These are phyloP conservation scores for Drosophila merina DNA, from an alignment of 2,888 invertebrate species.

Conservation along the genomic window DNA sequence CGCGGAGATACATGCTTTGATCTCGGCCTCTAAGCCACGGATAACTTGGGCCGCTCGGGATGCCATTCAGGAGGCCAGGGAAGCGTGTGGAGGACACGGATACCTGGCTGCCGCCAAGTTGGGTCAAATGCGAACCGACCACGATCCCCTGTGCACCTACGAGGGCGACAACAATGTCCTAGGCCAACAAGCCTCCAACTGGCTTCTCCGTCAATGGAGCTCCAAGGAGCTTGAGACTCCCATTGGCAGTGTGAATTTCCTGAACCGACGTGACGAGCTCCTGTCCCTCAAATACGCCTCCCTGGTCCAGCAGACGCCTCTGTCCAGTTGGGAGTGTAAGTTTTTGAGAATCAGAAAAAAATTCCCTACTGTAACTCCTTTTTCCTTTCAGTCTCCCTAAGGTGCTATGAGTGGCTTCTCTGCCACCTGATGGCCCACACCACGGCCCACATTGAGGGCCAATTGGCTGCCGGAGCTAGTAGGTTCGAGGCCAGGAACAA, in stretches of 20 bases:
- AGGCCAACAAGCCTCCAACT: constrained; percentile 95
- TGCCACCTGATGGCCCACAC: constrained; percentile 91
- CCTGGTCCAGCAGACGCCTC: constrained; percentile 44
- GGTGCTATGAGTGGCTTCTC: constrained; percentile 93
- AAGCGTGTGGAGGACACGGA: constrained; percentile 95
- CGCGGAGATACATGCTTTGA: constrained; percentile 87
- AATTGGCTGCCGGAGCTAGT: constrained; percentile 86
- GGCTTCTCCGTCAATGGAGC: constrained; percentile 89
- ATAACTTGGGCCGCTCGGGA: constrained; percentile 91
- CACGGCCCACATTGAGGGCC: constrained; percentile 86
- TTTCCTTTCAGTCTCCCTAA: constrained; percentile 87
- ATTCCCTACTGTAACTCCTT: background rate
- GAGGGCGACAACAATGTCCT: constrained; percentile 98
- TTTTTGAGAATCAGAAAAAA: constrained; percentile 1
- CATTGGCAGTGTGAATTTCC: constrained; percentile 89
- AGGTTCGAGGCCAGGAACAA: constrained; percentile 91
- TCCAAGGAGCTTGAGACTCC: constrained; percentile 86
- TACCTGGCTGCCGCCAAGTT: constrained; percentile 91
- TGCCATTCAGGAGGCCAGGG: constrained; percentile 92
- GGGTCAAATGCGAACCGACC: constrained; percentile 92
- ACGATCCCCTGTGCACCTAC: constrained; percentile 95
- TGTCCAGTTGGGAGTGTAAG: constrained; percentile 79
- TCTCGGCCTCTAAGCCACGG: constrained; percentile 88
- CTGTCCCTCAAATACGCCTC: constrained; percentile 72
- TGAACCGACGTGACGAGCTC: constrained; percentile 85